Percentiles rank a stretch among this genome's conserved stretches.
These are phyloP conservation scores for Kradibia gibbosae DNA, from an alignment of 1,140 invertebrate species.

Conservation along the genomic window DNA sequence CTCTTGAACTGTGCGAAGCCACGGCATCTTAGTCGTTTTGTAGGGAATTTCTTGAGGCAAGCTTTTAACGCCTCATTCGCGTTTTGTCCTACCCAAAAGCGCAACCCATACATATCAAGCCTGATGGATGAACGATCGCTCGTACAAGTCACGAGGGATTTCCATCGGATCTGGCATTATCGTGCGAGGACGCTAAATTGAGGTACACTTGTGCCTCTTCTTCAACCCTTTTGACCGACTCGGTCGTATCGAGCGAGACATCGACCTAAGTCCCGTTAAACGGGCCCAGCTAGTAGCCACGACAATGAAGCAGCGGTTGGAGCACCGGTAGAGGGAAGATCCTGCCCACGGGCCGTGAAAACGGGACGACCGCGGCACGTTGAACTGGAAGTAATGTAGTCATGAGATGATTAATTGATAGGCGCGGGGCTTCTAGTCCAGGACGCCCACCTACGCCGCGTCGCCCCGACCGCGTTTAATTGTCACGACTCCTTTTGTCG, in stretches of 20 bases:
- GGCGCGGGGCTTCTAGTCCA: constrained; percentile 52
- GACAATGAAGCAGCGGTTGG: background rate
- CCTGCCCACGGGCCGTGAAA: constrained; percentile 52
- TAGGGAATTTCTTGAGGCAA: background rate
- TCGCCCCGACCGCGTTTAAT: constrained; percentile 34
- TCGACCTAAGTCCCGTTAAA: constrained; percentile 11
- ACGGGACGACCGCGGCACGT: constrained; percentile 55
- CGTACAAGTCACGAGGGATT: constrained; percentile 60
- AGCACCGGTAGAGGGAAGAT: background rate
- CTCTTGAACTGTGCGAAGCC: background rate
- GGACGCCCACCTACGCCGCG: constrained; percentile 65
- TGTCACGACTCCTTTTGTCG: constrained; percentile 34
- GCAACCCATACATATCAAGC: background rate
- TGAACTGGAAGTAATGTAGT: constrained; percentile 72
- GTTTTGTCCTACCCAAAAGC: background rate
- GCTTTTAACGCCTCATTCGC: constrained; percentile 32
- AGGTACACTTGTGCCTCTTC: constrained; percentile 8
- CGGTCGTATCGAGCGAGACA: background rate
- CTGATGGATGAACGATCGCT: constrained; percentile 68
- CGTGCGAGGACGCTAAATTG: constrained; percentile 68
- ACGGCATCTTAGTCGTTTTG: constrained; percentile 8
- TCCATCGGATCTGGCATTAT: constrained; percentile 67
- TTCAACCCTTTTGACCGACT: background rate
- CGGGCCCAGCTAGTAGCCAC: background rate
- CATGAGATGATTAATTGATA: constrained; percentile 70